phyloP scores from a whole-genome alignment of 1,140 invertebrate species.

The Aphis gossypii region DNA sequence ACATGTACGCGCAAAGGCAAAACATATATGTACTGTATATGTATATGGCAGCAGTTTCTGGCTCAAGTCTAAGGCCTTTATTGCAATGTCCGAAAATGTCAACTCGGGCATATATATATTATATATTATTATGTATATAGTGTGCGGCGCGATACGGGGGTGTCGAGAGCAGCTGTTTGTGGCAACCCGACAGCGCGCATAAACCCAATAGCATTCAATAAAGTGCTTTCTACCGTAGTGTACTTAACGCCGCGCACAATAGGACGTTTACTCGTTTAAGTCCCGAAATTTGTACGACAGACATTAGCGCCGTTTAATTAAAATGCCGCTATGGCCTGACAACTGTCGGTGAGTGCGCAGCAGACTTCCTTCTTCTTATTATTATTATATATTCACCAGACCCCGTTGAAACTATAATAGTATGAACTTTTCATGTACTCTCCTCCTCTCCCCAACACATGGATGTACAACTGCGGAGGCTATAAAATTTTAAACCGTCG shows the following conservation, averaged over 20 bases:
- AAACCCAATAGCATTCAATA: slow-evolving; percentile 26
- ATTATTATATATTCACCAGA: background rate
- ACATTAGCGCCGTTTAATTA: slow-evolving; percentile 44
- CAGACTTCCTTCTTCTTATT: background rate
- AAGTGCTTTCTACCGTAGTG: background rate
- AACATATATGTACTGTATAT: background rate
- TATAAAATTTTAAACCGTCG: slow-evolving; percentile 17
- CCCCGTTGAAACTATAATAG: background rate
- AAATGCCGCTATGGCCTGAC: background rate
- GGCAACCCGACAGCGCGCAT: background rate
- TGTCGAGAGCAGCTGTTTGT: slow-evolving; percentile 36
- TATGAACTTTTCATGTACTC: background rate
- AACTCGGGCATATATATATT: background rate
- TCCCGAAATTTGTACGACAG: slow-evolving; percentile 27
- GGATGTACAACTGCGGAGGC: background rate
- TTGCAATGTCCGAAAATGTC: slow-evolving; percentile 30
- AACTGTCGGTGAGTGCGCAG: background rate
- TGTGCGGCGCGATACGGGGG: background rate
- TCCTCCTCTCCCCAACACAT: background rate
- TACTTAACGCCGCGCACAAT: slow-evolving; percentile 26
- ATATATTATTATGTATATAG: background rate
- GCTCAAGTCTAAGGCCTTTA: slow-evolving; percentile 31
- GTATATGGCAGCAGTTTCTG: background rate
- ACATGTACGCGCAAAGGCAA: background rate
- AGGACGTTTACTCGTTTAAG: slow-evolving; percentile 39